These are phyloP conservation scores for Pachypanchax playfairii DNA, from an alignment of 2,113 vertebrate species.

Conservation along the genomic window DNA sequence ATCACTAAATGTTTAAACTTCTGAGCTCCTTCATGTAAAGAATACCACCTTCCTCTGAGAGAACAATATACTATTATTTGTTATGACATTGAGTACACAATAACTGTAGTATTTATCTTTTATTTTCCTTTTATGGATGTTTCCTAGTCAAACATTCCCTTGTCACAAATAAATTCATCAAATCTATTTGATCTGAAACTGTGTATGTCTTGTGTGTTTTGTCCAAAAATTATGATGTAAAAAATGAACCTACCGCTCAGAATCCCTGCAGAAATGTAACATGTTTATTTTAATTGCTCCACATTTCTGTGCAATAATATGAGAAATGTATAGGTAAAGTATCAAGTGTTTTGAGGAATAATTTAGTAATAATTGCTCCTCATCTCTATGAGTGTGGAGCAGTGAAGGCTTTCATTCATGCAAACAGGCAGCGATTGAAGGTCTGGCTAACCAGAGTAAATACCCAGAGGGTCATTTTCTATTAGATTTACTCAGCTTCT, in stretches of 20 bases:
- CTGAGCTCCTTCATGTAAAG: background rate
- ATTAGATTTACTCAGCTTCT: constrained; percentile 47
- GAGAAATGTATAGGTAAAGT: background rate
- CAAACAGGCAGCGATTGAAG: constrained; percentile 33
- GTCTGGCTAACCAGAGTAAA: constrained; percentile 38
- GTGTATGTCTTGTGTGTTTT: too few species aligned
- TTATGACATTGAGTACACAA: constrained; percentile 2
- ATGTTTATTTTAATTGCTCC: too few species aligned
- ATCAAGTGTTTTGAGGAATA: background rate
- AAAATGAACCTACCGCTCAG: too few species aligned
- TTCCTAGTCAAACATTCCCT: constrained; percentile 8
- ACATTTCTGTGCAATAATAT: constrained; percentile 1
- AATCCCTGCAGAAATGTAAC: too few species aligned
- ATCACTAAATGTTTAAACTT: background rate
- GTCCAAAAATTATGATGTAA: too few species aligned
- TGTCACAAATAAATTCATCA: too few species aligned
- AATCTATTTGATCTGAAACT: too few species aligned
- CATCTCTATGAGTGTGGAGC: too few species aligned
- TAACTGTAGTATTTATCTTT: constrained; percentile 1
- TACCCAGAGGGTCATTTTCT: constrained; percentile 46
- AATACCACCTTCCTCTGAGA: background rate
- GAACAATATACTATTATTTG: constrained; percentile 11
- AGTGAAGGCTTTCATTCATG: constrained; percentile 8
- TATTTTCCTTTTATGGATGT: constrained; percentile 6
- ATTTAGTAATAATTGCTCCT: too few species aligned